A percentile compares a stretch with the other conserved stretches of the same genome.
phyloP scores from a whole-genome alignment of 2,888 invertebrate genomes.

The Kuschelorhynchus macadamiae region DNA sequence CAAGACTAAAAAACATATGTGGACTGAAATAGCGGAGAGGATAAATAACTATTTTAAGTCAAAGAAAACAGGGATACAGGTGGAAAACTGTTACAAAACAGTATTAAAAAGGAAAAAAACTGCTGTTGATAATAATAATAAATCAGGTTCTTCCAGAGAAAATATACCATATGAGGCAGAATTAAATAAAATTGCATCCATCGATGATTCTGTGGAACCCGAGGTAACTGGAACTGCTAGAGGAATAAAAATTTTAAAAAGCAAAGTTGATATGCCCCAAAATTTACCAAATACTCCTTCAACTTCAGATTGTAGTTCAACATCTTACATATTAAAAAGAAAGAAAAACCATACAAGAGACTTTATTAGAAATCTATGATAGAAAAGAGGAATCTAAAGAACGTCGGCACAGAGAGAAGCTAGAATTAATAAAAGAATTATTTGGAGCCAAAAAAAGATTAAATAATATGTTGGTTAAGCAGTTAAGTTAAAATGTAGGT shows the following conservation, averaged over 20 bases:
- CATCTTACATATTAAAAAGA: neutral
- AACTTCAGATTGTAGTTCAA: no score
- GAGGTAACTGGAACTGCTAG: conserved; percentile 35
- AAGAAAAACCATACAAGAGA: neutral
- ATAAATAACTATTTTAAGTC: conserved; percentile 20
- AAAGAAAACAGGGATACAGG: conserved; percentile 32
- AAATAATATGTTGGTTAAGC: neutral
- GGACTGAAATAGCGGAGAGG: conserved; percentile 42
- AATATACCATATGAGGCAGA: conserved; percentile 48
- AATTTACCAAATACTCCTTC: conserved; percentile 5
- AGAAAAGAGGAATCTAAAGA: neutral
- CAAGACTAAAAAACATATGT: conserved; percentile 49
- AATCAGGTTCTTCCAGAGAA: conserved; percentile 36
- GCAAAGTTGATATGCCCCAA: neutral
- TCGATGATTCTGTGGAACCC: conserved; percentile 53
- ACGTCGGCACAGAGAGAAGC: neutral
- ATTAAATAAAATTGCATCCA: conserved; percentile 47
- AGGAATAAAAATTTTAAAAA: conserved; percentile 10
- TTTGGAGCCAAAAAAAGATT: neutral
- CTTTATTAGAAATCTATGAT: neutral
- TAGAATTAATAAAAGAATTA: neutral
- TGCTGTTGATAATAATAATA: conserved; percentile 46
- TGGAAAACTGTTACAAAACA: conserved; percentile 52
- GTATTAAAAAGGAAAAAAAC: conserved; percentile 50
- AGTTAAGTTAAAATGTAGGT: no score